Conservation (phyloP, 2,888 invertebrate species). For the Drosophila rellima region DNA sequence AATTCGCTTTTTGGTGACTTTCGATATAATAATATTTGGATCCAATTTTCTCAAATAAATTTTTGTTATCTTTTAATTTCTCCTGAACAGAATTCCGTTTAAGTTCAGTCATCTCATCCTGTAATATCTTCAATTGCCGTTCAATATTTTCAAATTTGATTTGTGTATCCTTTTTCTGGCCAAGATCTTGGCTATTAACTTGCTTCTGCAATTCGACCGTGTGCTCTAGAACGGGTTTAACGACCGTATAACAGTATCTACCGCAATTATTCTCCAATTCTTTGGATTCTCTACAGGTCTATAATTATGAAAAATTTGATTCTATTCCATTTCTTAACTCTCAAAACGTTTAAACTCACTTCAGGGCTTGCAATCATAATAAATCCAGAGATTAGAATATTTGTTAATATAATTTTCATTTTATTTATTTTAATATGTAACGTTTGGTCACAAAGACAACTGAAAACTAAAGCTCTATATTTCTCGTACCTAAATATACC, state of each 20-base stretch:
- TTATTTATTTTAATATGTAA: background rate
- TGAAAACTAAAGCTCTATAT: background rate
- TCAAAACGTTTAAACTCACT: background rate
- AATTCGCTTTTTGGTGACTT: background rate
- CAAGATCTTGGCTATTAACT: background rate
- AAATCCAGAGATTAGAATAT: background rate
- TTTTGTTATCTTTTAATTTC: background rate
- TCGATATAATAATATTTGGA: slow-evolving; percentile 12
- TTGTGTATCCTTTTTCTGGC: too few species aligned
- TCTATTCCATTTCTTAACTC: background rate
- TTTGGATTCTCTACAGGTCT: slow-evolving; percentile 5
- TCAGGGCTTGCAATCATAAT: background rate
- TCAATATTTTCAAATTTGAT: slow-evolving; percentile 1
- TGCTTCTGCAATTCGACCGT: slow-evolving; percentile 5
- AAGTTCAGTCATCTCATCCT: background rate
- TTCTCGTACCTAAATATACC: background rate
- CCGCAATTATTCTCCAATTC: slow-evolving; percentile 18
- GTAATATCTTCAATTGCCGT: background rate
- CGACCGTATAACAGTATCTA: slow-evolving; percentile 10
- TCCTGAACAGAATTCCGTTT: background rate
- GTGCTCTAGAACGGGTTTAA: slow-evolving; percentile 11
- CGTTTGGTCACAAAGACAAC: background rate
- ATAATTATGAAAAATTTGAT: background rate
- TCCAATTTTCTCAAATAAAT: slow-evolving; percentile 5
- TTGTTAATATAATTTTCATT: slow-evolving; percentile 1